Percentiles rank a stretch among this genome's conserved stretches.
These are phyloP conservation scores for Acrocyrtus sp. DNA, from an alignment of 2,888 invertebrate genomes.

Conservation along the genomic window DNA sequence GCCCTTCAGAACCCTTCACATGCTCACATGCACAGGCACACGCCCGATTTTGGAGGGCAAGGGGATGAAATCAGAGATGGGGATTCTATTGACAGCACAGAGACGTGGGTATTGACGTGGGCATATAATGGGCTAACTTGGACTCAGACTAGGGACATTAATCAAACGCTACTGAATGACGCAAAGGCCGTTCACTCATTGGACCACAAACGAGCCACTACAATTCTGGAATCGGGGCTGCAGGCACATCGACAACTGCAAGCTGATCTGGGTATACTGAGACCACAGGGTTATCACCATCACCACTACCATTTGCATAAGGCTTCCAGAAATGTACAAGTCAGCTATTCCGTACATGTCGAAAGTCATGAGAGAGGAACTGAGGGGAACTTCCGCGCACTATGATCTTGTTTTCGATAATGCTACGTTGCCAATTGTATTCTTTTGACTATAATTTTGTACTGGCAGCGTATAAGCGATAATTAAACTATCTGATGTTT, in stretches of 20 bases:
- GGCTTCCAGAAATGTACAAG: not conserved
- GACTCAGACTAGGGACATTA: conserved; percentile 14
- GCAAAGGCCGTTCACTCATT: not conserved
- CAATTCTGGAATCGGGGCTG: conserved; percentile 11
- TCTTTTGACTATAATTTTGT: too few relatives aligned
- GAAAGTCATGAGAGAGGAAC: conserved; percentile 10
- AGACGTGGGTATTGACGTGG: conserved; percentile 17
- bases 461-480: too few relatives aligned
- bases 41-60: not conserved
- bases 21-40: not conserved
- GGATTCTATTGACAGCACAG: not conserved
- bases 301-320: too few relatives aligned
- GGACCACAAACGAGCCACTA: not conserved
- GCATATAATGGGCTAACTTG: not conserved
- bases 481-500: too few relatives aligned
- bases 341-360: conserved; percentile 12
- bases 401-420: conserved; percentile 21
- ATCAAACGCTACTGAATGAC: conserved; percentile 15
- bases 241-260: not conserved
- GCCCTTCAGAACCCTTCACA: conserved; percentile 6
- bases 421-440: conserved; percentile 18
- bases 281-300: not conserved
- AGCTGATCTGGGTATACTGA: not conserved
- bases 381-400: conserved; percentile 10
- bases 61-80: too few relatives aligned